Percentiles rank a stretch among this genome's conserved stretches.
Conservation (phyloP, 2,888 invertebrate genomes). For the Adela reaumurella region DNA sequence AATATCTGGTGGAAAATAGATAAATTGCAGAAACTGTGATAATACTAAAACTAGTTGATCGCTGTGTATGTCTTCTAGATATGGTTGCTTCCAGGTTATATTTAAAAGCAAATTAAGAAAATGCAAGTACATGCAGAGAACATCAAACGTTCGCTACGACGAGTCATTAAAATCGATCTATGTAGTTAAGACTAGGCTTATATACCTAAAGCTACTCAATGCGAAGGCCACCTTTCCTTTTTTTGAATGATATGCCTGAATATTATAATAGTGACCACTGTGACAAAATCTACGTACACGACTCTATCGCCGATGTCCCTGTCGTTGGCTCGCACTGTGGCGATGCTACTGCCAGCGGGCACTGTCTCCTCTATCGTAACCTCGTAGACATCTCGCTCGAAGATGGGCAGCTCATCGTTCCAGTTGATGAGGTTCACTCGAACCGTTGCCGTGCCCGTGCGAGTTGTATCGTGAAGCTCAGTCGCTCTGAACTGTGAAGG, state of each 20-base stretch:
- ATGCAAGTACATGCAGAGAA: too few relatives aligned
- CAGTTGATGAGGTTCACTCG: slow-evolving; percentile 58
- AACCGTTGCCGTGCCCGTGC: slow-evolving; percentile 33
- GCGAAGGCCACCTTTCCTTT: too few relatives aligned
- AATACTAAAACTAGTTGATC: neutral
- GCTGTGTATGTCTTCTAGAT: neutral
- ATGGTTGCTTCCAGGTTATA: too few relatives aligned
- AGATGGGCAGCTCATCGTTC: slow-evolving; percentile 70
- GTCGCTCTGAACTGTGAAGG: slow-evolving; percentile 30
- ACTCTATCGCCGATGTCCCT: slow-evolving; percentile 59
- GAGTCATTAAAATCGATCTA: too few relatives aligned
- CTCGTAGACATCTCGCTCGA: slow-evolving; percentile 30
- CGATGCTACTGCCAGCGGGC: slow-evolving; percentile 40
- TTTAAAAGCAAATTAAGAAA: too few relatives aligned
- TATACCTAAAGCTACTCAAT: too few relatives aligned
- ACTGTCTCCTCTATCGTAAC: slow-evolving; percentile 56
- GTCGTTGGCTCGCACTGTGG: slow-evolving; percentile 54
- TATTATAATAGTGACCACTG: too few relatives aligned
- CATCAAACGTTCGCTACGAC: too few relatives aligned
- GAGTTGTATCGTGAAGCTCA: slow-evolving; percentile 24
- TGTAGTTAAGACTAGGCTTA: too few relatives aligned
- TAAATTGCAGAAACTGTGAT: neutral
- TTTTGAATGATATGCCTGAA: too few relatives aligned
- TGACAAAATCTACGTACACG: slow-evolving; percentile 56
- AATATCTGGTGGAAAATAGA: slow-evolving; percentile 47